Evolutionary conservation across 2,797 vertebrate genomes (phyloP).

Genomic region (Florisuga fusca): DNA sequence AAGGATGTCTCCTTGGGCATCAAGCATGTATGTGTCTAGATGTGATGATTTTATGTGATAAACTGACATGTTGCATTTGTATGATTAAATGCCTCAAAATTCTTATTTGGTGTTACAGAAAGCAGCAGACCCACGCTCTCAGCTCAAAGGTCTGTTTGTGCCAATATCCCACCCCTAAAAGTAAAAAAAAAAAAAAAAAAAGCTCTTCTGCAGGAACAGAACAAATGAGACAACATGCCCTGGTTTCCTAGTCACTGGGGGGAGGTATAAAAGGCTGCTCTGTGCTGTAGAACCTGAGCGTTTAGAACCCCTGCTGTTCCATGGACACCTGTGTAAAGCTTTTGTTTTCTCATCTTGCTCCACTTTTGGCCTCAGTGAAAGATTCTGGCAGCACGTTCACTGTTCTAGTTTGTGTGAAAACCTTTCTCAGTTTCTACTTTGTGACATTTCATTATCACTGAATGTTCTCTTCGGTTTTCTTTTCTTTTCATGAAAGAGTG

Average conservation of each 20-base stretch:
- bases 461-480: not conserved
- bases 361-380: not conserved
- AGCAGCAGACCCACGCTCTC: not conserved
- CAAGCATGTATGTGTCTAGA: not conserved
- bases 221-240: not conserved
- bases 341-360: conserved; percentile 1
- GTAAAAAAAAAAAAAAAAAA: not conserved
- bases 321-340: not conserved
- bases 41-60: not conserved
- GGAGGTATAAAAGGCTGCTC: not conserved
- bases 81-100: not conserved
- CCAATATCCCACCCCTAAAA: not conserved
- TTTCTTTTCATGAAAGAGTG: not conserved
- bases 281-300: not conserved
- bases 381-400: not conserved
- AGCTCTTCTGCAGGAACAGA: not conserved
- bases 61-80: not conserved
- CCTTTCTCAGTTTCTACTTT: conserved; percentile 1
- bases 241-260: not conserved
- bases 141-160: not conserved
- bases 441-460: not conserved
- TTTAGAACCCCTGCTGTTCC: not conserved
- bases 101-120: not conserved
- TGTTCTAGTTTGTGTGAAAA: conserved; percentile 19
- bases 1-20: not conserved